Conservation (phyloP, 2,888 invertebrate genomes). For the Palloptera scutellata region DNA sequence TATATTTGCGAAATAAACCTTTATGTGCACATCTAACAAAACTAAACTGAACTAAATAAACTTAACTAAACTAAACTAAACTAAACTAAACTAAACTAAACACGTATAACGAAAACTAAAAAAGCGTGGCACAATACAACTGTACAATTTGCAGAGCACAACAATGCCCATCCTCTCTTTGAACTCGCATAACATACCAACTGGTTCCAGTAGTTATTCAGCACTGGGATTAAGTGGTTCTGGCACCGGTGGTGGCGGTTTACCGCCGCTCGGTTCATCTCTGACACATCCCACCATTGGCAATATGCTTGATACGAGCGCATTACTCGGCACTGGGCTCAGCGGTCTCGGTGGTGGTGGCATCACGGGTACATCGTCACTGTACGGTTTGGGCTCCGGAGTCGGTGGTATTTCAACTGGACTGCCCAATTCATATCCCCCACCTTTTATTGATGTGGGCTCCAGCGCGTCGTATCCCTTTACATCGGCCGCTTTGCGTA, state of each 20-base stretch:
- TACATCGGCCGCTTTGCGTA: slow-evolving; percentile 71
- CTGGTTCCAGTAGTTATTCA: slow-evolving; percentile 63
- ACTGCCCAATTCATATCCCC: slow-evolving; percentile 58
- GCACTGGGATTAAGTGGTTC: slow-evolving; percentile 62
- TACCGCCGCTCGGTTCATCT: slow-evolving; percentile 53
- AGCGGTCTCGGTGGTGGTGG: slow-evolving; percentile 49
- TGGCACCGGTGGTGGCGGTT: slow-evolving; percentile 31
- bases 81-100: slow-evolving; percentile 18
- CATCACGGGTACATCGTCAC: slow-evolving; percentile 53
- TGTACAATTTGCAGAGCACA: slow-evolving; percentile 70
- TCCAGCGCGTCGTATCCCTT: slow-evolving; percentile 67
- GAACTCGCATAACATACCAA: slow-evolving; percentile 64
- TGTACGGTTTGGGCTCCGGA: slow-evolving; percentile 51
- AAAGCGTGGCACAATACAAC: slow-evolving; percentile 64
- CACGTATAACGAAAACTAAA: slow-evolving; percentile 20
- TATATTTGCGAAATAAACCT: slow-evolving; percentile 8
- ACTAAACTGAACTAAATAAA: slow-evolving; percentile 21
- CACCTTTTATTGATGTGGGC: slow-evolving; percentile 59
- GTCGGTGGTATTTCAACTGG: slow-evolving; percentile 45
- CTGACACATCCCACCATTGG: slow-evolving; percentile 62
- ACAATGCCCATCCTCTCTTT: slow-evolving; percentile 71
- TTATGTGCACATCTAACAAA: slow-evolving; percentile 25
- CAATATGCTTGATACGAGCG: slow-evolving; percentile 56
- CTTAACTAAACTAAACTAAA: slow-evolving; percentile 17
- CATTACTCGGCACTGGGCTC: slow-evolving; percentile 49